phyloP scores from a whole-genome alignment of 2,797 vertebrate species.

The Phataginus tetradactyla region DNA sequence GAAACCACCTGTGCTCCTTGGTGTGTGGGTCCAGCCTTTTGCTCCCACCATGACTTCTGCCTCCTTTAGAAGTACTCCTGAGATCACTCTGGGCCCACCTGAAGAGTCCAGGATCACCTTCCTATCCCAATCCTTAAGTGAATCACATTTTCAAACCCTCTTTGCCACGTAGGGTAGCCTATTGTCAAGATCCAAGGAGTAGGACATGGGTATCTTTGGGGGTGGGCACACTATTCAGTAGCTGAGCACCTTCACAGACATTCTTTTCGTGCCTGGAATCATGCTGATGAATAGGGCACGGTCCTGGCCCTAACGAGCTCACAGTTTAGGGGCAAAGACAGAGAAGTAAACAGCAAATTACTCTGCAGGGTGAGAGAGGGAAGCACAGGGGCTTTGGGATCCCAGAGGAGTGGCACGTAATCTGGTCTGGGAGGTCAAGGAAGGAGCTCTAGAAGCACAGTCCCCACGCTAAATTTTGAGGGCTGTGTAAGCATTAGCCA shows the following conservation, averaged over 20 bases:
- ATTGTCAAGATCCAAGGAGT: not conserved
- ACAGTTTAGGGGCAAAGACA: not conserved
- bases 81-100: not conserved
- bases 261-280: not conserved
- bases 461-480: constrained; percentile 9
- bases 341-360: not conserved
- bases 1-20: not conserved
- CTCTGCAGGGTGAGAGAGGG: not conserved
- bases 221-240: not conserved
- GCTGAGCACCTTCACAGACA: not conserved
- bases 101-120: not conserved
- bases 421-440: not conserved
- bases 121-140: not conserved
- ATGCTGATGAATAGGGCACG: not conserved
- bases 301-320: not conserved
- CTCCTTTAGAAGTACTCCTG: not conserved
- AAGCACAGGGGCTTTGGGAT: not conserved
- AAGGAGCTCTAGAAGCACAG: not conserved
- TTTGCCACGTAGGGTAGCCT: not conserved
- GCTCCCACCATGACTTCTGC: not conserved
- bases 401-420: not conserved
- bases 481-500: not conserved
- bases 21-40: not conserved
- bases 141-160: not conserved
- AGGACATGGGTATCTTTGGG: not conserved